Base-by-base conservation (phyloP, 2,113 vertebrate genomes). In the Dipodomys stephensi region DNA sequence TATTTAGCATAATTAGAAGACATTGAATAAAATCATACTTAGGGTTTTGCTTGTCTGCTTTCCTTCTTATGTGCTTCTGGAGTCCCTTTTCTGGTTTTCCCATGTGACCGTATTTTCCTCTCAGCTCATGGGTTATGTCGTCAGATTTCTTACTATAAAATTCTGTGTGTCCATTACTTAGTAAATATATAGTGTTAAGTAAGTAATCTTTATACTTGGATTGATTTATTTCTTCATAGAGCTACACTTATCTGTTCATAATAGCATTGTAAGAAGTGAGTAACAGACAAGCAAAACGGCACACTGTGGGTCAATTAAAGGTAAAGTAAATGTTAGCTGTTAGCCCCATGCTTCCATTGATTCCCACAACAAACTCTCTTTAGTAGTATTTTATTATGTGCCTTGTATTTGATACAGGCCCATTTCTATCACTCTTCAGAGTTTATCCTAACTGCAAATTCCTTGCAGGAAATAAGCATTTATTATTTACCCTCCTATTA, bases 31-130 rank as follows among this genome's bases (percentile, higher is more conserved):
- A 91, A n/a, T 86, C 68, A 87, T 46, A 73, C 32, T 25, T 83
- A 76, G 3, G 20, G 49, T 46, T 57, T 82, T 92, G 30, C 46
- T 92, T 92, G 32, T 91, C 57, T 87, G 44, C 92, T 77, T 90
- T 88, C 49, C n/a, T 96, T 35, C 30, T 84, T 67, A 11, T 78
- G 19, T 82, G 60, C 60, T 95, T 92, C 91, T 94, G 39, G 80
- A 94, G 28, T 78, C 67, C 96, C 18, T 83, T 20, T 92, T 92
- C 57, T 85, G 44, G 83, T 85, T 94, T 96, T 71, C 22, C 96
- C 64, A 83, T 49, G 60, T 92, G 76, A 78, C 60, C 32, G 74
- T 18, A 86, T 91, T 91, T 87, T 94, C 28, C 13, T 81, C 0
- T 84, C 19, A 69, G n/a, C 46, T 5, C 71, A 28, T 90, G n/a